Evolutionary conservation across 2,797 vertebrate species (phyloP).

Genomic region (Crenichthys baileyi): DNA sequence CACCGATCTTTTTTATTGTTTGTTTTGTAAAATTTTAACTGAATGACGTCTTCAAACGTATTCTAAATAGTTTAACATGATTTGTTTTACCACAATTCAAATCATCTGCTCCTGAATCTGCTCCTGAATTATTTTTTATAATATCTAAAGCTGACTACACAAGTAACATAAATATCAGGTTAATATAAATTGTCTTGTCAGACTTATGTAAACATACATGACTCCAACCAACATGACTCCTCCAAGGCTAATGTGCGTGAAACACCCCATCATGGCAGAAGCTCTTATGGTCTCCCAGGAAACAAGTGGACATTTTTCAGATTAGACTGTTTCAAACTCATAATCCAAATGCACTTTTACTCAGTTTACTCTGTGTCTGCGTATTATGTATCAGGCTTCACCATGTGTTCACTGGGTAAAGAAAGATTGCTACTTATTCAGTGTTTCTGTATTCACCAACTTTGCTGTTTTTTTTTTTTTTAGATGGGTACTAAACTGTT

Average conservation of each 20-base stretch:
- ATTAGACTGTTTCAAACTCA: conserved; percentile 62
- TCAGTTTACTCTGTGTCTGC: conserved; percentile 67
- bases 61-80: too few relatives aligned
- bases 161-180: background rate
- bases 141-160: background rate
- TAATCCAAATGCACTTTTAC: conserved; percentile 75
- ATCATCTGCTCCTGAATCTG: background rate
- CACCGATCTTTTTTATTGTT: background rate
- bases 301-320: conserved; percentile 58
- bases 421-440: conserved; percentile 21
- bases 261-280: conserved; percentile 13
- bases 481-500: background rate
- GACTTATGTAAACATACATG: background rate
- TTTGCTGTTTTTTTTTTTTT: conserved; percentile 9
- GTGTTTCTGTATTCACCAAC: conserved; percentile 20
- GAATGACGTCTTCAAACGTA: background rate
- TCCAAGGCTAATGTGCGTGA: background rate
- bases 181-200: background rate
- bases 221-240: background rate
- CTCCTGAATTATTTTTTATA: background rate
- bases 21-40: background rate
- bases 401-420: conserved; percentile 45
- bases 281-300: conserved; percentile 35
- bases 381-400: conserved; percentile 60
- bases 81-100: too few relatives aligned